Evolutionary conservation across 2,113 vertebrate species (phyloP).

Genomic region (Xenopus borealis): DNA sequence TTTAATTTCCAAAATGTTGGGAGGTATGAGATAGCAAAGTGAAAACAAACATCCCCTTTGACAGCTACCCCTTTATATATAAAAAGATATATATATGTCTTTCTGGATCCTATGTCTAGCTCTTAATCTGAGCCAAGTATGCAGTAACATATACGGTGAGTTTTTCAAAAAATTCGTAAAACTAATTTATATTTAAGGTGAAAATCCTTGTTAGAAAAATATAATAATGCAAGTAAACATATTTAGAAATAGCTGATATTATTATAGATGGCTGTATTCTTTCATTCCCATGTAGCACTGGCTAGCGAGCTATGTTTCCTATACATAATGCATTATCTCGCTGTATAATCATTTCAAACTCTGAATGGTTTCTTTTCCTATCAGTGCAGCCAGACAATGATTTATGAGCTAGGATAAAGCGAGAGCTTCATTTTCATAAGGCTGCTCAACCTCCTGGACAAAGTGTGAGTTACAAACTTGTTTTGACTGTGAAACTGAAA

Average conservation of each 20-base stretch:
- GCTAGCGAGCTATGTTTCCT: conserved; percentile 66
- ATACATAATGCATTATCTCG: conserved; percentile 75
- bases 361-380: conserved; percentile 70
- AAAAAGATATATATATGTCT: no score
- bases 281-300: conserved; percentile 3
- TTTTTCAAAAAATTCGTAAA: no score
- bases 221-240: not conserved
- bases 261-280: no score
- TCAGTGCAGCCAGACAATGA: conserved; percentile 71
- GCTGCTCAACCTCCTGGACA: conserved; percentile 69
- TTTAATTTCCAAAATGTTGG: no score
- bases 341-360: conserved; percentile 68
- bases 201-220: no score
- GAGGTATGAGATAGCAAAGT: no score
- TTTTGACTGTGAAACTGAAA: conserved; percentile 75
- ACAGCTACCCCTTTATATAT: no score
- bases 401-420: conserved; percentile 78
- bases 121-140: no score
- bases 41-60: no score
- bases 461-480: conserved; percentile 70
- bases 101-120: no score
- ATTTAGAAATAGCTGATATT: not conserved
- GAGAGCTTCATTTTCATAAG: conserved; percentile 79
- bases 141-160: no score
- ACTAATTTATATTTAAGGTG: no score